Base-by-base conservation (phyloP, 2,888 invertebrate species). In the Sepioteuthis lessoniana region DNA sequence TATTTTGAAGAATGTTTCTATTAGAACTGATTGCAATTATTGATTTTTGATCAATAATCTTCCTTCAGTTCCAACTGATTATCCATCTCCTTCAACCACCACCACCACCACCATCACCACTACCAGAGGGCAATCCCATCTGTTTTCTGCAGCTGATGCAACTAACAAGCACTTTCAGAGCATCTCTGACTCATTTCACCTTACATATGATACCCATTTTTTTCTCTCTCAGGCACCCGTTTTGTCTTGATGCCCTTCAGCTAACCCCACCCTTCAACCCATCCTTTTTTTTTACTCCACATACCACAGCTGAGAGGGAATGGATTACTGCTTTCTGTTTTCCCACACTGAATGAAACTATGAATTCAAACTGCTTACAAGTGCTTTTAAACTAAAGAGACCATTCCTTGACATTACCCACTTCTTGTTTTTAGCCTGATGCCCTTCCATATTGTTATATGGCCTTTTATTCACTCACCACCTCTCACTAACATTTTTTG, bases 91-190 rank as follows among this genome's bases (percentile, higher is more conserved):
- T n/a, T n/a, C n/a, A n/a, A n/a, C n/a, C n/a, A n/a, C n/a, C n/a
- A n/a, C 55, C 55, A 25, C 25, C 25, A 3, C 42, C 42, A 42
- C 42, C 25, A 25, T 25, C 21, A 55, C 55, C 25, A 55, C 13
- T 13, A 21, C 55, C 21, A 25, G 25, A 25, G 55, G 55, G 21
- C 21, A 5, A 28, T 55, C 25, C 47, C n/a, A 76, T 76, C n/a
- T 76, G n/a, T 76, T 76, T 76, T 76, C n/a, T 76, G 76, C 76
- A 76, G n/a, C n/a, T 76, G 76, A 76, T n/a, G n/a, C n/a, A 76
- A 76, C 76, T 35, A 76, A n/a, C 76, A n/a, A 76, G 76, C 76
- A 76, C 76, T 76, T 76, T n/a, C 76, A 28, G 16, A 76, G n/a
- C 76, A 76, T 76, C 76, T 76, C 76, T 76, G 76, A 76, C 76